Percentiles rank a stretch among this genome's conserved stretches.
phyloP scores from a whole-genome alignment of 2,888 invertebrate genomes.

The Scaptomyza cyrtandrae region DNA sequence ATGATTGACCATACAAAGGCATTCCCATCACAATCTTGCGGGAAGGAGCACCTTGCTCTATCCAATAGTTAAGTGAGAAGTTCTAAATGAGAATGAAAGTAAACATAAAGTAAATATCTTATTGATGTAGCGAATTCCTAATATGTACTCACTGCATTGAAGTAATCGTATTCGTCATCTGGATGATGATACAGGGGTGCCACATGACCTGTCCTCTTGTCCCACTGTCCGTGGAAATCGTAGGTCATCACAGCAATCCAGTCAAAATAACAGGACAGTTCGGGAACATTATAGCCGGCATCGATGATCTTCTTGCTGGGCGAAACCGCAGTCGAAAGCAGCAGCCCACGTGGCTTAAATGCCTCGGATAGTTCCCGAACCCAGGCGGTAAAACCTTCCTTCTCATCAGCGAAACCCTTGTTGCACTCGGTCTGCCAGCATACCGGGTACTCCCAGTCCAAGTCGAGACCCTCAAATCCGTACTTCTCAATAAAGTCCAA shows the following conservation, averaged over 20 bases:
- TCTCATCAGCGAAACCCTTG: constrained; percentile 93
- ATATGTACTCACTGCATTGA: constrained; percentile 89
- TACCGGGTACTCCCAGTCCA: constrained; percentile 97
- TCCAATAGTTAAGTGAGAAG: constrained; percentile 95
- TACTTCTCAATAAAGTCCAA: constrained; percentile 91
- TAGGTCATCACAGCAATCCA: constrained; percentile 97
- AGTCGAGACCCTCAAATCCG: constrained; percentile 95
- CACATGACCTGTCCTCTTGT: constrained; percentile 95
- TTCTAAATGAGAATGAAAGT: constrained; percentile 86
- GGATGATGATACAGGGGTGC: constrained; percentile 93
- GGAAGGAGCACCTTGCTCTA: constrained; percentile 92
- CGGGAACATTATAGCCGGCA: constrained; percentile 92
- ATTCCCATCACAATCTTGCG: constrained; percentile 94
- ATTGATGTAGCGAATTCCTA: constrained; percentile 64
- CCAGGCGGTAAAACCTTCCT: constrained; percentile 90
- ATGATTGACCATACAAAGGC: constrained; percentile 95
- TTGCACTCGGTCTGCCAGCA: constrained; percentile 91
- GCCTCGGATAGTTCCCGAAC: constrained; percentile 89
- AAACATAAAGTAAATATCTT: constrained; percentile 59
- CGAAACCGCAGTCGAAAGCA: constrained; percentile 93
- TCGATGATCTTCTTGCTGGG: constrained; percentile 95
- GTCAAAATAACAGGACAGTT: constrained; percentile 90
- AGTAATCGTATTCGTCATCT: constrained; percentile 92
- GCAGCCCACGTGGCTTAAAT: constrained; percentile 88
- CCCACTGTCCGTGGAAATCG: constrained; percentile 96